Conservation (phyloP, 2,888 invertebrate genomes). For the Lacanobia wlatinum region DNA sequence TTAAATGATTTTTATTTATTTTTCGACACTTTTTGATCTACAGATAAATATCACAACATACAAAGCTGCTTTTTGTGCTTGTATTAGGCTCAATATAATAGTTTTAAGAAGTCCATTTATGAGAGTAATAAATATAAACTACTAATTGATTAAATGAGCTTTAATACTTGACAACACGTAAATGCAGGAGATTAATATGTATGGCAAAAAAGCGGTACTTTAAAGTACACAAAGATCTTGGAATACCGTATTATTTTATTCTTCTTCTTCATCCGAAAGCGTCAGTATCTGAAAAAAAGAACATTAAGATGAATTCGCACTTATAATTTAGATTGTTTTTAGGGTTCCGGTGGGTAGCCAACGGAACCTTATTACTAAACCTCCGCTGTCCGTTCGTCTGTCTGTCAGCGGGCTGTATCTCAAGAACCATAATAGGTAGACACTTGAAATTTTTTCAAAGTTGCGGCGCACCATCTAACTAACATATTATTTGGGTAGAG, state of each 20-base stretch:
- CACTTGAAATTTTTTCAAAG: too few relatives aligned
- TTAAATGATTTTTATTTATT: conserved; percentile 39
- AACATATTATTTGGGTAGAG: too few relatives aligned
- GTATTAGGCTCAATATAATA: conserved; percentile 13
- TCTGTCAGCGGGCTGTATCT: too few relatives aligned
- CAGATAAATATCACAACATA: conserved; percentile 57
- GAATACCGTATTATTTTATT: conserved; percentile 20
- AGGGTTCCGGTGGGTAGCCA: too few relatives aligned
- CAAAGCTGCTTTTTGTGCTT: conserved; percentile 42
- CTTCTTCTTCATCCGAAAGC: conserved; percentile 84
- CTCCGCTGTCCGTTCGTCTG: too few relatives aligned
- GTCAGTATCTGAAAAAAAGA: conserved; percentile 75
- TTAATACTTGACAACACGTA: conserved; percentile 29
- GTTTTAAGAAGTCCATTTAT: conserved; percentile 7
- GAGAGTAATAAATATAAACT: conserved; percentile 9
- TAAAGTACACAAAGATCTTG: conserved; percentile 1
- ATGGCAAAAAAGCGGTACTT: conserved; percentile 26
- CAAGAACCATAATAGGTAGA: too few relatives aligned
- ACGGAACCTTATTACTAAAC: too few relatives aligned
- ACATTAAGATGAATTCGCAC: neutral
- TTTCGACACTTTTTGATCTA: conserved; percentile 23
- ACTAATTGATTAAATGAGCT: conserved; percentile 5
- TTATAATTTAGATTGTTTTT: too few relatives aligned
- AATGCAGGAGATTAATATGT: conserved; percentile 42
- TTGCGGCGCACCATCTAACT: too few relatives aligned